Percentiles rank a stretch among this genome's conserved stretches.
Conservation (phyloP, 2,888 invertebrate genomes). For the Leptinotarsa haldemani region DNA sequence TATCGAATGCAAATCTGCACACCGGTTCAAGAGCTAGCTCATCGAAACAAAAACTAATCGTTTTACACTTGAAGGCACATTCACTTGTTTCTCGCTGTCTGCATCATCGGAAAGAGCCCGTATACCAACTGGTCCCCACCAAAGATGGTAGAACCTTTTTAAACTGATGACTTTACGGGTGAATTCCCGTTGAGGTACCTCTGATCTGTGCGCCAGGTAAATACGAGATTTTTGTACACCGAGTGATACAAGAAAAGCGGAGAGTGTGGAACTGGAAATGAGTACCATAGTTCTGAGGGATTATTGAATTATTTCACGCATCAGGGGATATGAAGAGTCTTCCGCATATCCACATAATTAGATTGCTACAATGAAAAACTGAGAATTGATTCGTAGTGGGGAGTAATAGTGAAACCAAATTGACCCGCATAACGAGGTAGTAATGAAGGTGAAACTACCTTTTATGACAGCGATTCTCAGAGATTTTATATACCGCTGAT, state of each 20-base stretch:
- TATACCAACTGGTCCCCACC: constrained; percentile 27
- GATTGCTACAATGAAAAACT: too few relatives aligned
- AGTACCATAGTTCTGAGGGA: too few relatives aligned
- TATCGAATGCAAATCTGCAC: constrained; percentile 9
- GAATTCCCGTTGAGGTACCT: constrained; percentile 12
- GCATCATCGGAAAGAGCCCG: constrained; percentile 17
- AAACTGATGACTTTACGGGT: constrained; percentile 14
- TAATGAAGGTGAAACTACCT: too few relatives aligned
- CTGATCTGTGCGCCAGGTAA: constrained; percentile 17
- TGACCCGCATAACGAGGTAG: too few relatives aligned
- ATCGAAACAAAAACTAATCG: constrained; percentile 1
- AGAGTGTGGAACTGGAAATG: background rate
- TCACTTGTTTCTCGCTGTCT: constrained; percentile 20
- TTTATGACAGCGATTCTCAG: too few relatives aligned
- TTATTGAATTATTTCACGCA: too few relatives aligned
- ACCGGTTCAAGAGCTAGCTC: constrained; percentile 13
- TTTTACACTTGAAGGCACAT: constrained; percentile 16
- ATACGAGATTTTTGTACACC: constrained; percentile 7
- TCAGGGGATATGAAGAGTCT: too few relatives aligned
- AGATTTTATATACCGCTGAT: too few relatives aligned
- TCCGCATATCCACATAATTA: too few relatives aligned
- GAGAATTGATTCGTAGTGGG: too few relatives aligned
- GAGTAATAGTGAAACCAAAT: too few relatives aligned
- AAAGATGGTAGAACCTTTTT: constrained; percentile 18
- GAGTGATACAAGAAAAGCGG: constrained; percentile 3